phyloP scores from a whole-genome alignment of 2,888 invertebrate genomes.

The Hipparchia semele region DNA sequence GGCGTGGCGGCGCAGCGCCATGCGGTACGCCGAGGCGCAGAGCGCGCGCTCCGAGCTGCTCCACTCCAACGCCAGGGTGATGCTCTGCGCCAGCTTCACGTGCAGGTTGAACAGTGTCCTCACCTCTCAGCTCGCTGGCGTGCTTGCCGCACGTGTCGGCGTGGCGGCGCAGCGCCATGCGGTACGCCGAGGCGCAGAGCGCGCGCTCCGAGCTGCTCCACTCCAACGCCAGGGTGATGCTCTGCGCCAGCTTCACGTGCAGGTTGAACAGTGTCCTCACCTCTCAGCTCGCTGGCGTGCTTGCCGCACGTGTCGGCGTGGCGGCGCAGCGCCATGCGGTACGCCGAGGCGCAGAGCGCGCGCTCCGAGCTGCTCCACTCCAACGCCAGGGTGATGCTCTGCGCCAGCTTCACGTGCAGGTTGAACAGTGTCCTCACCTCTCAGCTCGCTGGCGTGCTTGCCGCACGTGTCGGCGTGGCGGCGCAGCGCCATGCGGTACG shows the following conservation, averaged over 20 bases:
- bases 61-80: constrained; percentile 95
- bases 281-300: constrained; percentile 53
- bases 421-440: constrained; percentile 49
- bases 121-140: constrained; percentile 47
- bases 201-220: constrained; percentile 94
- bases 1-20: constrained; percentile 86
- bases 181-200: constrained; percentile 91
- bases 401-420: no score
- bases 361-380: constrained; percentile 95
- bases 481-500: constrained; percentile 89
- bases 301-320: constrained; percentile 82
- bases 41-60: constrained; percentile 92
- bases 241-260: constrained; percentile 76
- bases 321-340: constrained; percentile 87
- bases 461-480: constrained; percentile 84
- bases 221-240: constrained; percentile 91
- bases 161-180: constrained; percentile 87
- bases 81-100: constrained; percentile 74
- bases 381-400: constrained; percentile 88
- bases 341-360: constrained; percentile 90
- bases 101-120: constrained; percentile 89
- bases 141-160: constrained; percentile 79
- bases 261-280: constrained; percentile 87
- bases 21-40: constrained; percentile 89
- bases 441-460: constrained; percentile 61